Evolutionary conservation across 2,888 invertebrate genomes (phyloP), one percentile per base, ranked within the genome.

Genomic region (Linyphia triangularis): DNA sequence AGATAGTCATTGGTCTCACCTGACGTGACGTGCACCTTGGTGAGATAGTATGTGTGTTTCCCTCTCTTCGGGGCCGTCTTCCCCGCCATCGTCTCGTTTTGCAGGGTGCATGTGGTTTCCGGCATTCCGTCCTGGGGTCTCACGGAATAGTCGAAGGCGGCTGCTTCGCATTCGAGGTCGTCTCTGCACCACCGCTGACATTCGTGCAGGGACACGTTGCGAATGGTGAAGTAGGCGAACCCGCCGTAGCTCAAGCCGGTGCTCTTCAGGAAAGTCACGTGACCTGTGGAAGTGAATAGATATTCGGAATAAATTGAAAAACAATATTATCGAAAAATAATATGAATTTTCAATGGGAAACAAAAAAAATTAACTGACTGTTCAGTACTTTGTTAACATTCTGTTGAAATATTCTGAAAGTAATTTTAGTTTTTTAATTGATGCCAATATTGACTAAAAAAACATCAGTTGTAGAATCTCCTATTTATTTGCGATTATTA

Each of bases 121-220:
- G 97, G 98, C 85, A 96, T 95, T 1, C 97, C 97, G 89, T 97
- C 97, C 92, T 97, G 93, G 7, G 97, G 97, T 93, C 98, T 97
- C 89, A 97, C 94, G 57, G 97, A 97, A 93, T 98, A 98, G 93
- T 97, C 97, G 93, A 98, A 98, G 2, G 97, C 96, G 6, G 97
- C 97, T 0, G 98, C 97, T 92, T 96, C 97, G 92, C 98, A 98
- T 92, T 97, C 97, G 0, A 96, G 95, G 92, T 98, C 97, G 92
- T 97, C 97, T 73, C 97, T 94, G 93, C 98, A 98, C 97, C 97
- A 98, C 57, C 97, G 97, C 92, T 98, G 97, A 93, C 98, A 98
- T 93, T 98, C 97, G 94, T 97, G 97, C 63, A 98, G 94, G n/a
- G 97, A 97, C 59, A 98, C 94, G 93, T 98, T 98, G 92, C 97